A percentile compares a stretch with the other conserved stretches of the same genome.
phyloP scores from a whole-genome alignment of 1,140 invertebrate species.

The Drosophila busckii region DNA sequence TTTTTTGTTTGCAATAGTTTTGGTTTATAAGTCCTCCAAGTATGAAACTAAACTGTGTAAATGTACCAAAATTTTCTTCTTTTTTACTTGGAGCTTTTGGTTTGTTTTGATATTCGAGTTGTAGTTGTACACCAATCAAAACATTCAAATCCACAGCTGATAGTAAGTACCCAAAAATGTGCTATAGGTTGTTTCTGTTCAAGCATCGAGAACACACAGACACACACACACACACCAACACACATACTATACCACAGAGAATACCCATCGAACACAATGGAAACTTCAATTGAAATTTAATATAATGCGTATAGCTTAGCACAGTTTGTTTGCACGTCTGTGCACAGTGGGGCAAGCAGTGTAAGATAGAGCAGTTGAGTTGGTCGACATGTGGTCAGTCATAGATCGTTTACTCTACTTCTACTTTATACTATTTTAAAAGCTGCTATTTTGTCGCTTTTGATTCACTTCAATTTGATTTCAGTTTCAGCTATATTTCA shows the following conservation, averaged over 20 bases:
- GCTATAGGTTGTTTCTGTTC: too few species aligned
- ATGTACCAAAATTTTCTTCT: constrained; percentile 32
- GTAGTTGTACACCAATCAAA: constrained; percentile 4
- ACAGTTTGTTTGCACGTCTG: neutral
- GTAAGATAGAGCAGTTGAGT: neutral
- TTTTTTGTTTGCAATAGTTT: neutral
- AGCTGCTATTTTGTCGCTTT: too few species aligned
- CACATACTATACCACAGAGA: constrained; percentile 2
- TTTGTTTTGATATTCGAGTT: constrained; percentile 3
- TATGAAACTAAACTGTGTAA: constrained; percentile 21
- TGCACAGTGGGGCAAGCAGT: constrained; percentile 22
- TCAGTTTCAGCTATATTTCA: too few species aligned
- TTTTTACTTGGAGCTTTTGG: neutral
- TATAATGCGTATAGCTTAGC: neutral
- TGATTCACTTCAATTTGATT: too few species aligned
- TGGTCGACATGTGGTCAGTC: too few species aligned
- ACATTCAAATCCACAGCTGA: constrained; percentile 6
- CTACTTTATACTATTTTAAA: too few species aligned
- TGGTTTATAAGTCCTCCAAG: constrained; percentile 2
- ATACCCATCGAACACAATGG: constrained; percentile 2
- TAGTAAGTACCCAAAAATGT: too few species aligned
- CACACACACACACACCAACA: neutral
- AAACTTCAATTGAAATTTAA: too few species aligned
- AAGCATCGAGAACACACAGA: too few species aligned
- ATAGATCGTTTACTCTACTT: too few species aligned